Evolutionary conservation across 2,797 vertebrate species (phyloP).

Genomic region (Hydrophis major): DNA sequence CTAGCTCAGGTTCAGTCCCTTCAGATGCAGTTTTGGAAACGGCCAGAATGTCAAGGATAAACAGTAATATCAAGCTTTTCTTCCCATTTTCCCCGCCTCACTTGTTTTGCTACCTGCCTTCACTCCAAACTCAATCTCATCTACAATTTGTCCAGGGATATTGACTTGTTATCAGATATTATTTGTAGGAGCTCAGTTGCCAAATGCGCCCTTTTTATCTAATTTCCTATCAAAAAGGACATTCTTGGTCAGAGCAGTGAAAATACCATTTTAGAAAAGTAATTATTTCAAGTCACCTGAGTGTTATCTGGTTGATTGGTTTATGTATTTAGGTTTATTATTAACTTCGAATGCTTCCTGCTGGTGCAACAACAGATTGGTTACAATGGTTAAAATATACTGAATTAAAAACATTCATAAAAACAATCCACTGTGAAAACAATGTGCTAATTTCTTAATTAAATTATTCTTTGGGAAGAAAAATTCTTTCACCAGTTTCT

Average conservation of each 20-base stretch:
- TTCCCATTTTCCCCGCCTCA: background rate
- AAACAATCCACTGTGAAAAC: background rate
- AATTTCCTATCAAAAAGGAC: background rate
- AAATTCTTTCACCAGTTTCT: background rate
- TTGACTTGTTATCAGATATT: background rate
- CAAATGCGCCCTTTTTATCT: background rate
- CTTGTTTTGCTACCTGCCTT: background rate
- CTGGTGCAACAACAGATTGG: background rate
- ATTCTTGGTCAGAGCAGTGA: background rate
- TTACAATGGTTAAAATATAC: background rate
- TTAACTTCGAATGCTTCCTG: background rate
- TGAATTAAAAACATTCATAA: background rate
- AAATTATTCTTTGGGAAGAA: background rate
- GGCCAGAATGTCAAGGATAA: background rate
- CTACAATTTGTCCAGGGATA: background rate
- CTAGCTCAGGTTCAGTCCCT: background rate
- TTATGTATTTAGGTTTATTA: background rate
- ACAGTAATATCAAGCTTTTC: background rate
- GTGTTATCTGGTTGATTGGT: background rate
- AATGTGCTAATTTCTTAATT: background rate
- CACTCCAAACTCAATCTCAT: background rate
- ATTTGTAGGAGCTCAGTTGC: background rate
- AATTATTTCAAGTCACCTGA: background rate
- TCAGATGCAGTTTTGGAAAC: background rate
- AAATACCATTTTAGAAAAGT: background rate